A percentile compares a stretch with the other conserved stretches of the same genome.
phyloP scores from a whole-genome alignment of 1,140 invertebrate genomes.

The Hylaeus anthracinus region DNA sequence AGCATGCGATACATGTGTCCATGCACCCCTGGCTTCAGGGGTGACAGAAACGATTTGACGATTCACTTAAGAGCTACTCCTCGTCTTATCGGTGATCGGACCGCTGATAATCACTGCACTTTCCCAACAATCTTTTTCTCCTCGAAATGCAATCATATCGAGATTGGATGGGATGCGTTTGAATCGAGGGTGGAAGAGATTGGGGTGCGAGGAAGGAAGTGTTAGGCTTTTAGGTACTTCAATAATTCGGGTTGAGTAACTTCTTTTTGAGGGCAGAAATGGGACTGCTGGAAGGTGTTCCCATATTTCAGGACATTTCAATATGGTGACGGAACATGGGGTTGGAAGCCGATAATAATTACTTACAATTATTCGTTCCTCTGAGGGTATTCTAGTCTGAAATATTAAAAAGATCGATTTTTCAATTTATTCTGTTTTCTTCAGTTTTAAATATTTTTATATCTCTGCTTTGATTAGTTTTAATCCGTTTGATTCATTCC shows the following conservation, averaged over 20 bases:
- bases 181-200: neutral
- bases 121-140: slow-evolving; percentile 48
- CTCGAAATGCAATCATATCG: slow-evolving; percentile 14
- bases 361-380: no score
- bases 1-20: slow-evolving; percentile 79
- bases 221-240: neutral
- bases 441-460: no score
- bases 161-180: slow-evolving; percentile 5
- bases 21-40: slow-evolving; percentile 58
- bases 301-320: neutral
- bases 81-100: slow-evolving; percentile 65
- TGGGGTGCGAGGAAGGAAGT: neutral
- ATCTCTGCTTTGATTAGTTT: no score
- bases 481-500: no score
- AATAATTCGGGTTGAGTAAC: slow-evolving; percentile 1
- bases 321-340: neutral
- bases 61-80: slow-evolving; percentile 77
- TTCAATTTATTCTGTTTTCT: neutral
- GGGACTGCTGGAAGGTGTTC: neutral
- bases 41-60: slow-evolving; percentile 73
- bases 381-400: no score
- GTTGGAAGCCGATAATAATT: neutral
- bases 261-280: neutral
- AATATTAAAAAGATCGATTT: neutral
- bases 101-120: slow-evolving; percentile 52